Conservation (phyloP, 2,113 vertebrate species). For the Acrocephalus arundinaceus region DNA sequence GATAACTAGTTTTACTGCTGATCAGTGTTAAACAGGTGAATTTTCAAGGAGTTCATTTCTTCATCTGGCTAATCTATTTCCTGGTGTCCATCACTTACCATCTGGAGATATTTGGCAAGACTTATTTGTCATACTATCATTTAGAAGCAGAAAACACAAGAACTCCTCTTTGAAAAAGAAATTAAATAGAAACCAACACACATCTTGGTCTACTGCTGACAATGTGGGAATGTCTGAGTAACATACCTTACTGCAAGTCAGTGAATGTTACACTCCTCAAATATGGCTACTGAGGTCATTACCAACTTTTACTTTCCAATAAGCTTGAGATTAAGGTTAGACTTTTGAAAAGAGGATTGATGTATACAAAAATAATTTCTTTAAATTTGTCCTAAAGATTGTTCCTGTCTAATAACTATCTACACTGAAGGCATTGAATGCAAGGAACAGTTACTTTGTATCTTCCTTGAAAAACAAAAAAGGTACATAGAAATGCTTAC, state of each 20-base stretch:
- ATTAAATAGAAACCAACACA: neutral
- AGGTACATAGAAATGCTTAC: neutral
- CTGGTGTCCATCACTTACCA: slow-evolving; percentile 1
- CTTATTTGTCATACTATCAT: neutral
- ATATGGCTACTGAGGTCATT: neutral
- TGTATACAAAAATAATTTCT: neutral
- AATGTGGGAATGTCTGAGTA: neutral
- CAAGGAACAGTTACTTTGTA: neutral
- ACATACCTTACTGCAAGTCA: neutral
- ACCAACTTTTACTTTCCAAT: neutral
- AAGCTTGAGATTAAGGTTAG: neutral
- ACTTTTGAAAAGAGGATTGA: neutral
- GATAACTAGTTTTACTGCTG: neutral
- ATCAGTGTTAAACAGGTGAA: neutral
- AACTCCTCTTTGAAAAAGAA: neutral
- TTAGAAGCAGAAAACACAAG: neutral
- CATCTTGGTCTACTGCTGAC: neutral
- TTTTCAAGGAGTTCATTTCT: neutral
- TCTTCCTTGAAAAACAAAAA: neutral
- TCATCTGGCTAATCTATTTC: neutral
- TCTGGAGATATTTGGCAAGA: neutral
- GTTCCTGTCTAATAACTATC: neutral
- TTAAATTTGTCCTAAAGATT: neutral
- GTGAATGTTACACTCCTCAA: neutral
- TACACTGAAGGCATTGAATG: neutral